Evolutionary conservation across 2,113 vertebrate species (phyloP).

Genomic region (Notechis scutatus): DNA sequence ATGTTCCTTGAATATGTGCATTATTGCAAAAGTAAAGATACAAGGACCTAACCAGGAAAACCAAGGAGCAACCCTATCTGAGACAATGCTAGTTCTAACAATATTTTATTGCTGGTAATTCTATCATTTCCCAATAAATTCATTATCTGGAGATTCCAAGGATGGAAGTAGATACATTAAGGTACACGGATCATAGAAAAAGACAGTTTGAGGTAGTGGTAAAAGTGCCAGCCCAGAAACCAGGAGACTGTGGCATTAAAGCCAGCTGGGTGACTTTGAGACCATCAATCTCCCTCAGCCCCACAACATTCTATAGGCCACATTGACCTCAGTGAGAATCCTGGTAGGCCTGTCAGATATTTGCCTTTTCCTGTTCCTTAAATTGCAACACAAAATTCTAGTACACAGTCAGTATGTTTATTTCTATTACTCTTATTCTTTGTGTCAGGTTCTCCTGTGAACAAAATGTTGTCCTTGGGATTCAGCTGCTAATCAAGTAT

Average conservation of each 20-base stretch:
- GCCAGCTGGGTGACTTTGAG: too few relatives aligned
- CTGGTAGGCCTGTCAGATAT: background rate
- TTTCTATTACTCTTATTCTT: background rate
- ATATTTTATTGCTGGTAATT: background rate
- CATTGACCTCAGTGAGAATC: background rate
- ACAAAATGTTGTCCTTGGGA: background rate
- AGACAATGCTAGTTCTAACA: background rate
- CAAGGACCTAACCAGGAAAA: background rate
- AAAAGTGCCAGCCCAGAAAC: too few relatives aligned
- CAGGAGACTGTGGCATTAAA: too few relatives aligned
- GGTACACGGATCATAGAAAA: background rate
- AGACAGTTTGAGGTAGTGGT: too few relatives aligned
- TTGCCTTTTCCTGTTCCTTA: background rate
- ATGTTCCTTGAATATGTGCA: background rate
- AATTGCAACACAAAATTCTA: too few relatives aligned
- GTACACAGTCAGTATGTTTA: too few relatives aligned
- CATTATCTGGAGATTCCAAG: background rate
- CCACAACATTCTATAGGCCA: background rate
- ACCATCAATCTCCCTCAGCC: too few relatives aligned
- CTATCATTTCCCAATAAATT: background rate
- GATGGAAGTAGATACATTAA: background rate
- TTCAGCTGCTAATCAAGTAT: background rate
- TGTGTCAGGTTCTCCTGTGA: too few relatives aligned
- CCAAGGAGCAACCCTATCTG: background rate
- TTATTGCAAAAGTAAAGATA: background rate